phyloP scores from a whole-genome alignment of 2,113 vertebrate species.

The Oceanodroma tethys region DNA sequence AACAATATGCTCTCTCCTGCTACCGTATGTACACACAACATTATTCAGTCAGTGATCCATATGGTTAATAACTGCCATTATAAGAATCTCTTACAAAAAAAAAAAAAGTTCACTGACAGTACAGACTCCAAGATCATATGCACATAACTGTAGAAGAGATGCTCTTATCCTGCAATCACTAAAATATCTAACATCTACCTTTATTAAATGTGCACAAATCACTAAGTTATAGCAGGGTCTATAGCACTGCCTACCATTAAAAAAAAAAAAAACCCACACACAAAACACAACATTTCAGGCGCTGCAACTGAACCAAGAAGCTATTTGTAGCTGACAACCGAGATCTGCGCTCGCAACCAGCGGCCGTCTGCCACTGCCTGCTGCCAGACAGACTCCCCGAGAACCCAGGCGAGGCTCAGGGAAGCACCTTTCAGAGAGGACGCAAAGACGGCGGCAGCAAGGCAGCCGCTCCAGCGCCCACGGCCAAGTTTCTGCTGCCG shows the following conservation, averaged over 20 bases:
- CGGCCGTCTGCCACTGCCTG: background rate
- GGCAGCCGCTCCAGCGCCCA: background rate
- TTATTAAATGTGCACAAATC: background rate
- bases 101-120: background rate
- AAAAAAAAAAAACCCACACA: background rate
- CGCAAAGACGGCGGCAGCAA: background rate
- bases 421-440: background rate
- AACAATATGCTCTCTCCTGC: background rate
- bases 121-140: fast-evolving
- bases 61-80: background rate
- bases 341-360: background rate
- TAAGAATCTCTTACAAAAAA: background rate
- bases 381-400: background rate
- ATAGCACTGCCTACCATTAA: fast-evolving
- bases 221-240: background rate
- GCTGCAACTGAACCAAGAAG: background rate
- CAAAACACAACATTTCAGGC: too few relatives aligned
- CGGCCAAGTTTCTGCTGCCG: background rate
- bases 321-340: background rate
- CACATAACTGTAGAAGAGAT: background rate
- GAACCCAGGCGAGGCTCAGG: too few relatives aligned
- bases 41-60: background rate
- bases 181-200: background rate
- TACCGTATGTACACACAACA: fast-evolving
- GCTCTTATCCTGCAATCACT: background rate